A percentile compares a stretch with the other conserved stretches of the same genome.
These are phyloP conservation scores for Argyra leucocephala DNA, from an alignment of 2,888 invertebrate species.

Conservation along the genomic window DNA sequence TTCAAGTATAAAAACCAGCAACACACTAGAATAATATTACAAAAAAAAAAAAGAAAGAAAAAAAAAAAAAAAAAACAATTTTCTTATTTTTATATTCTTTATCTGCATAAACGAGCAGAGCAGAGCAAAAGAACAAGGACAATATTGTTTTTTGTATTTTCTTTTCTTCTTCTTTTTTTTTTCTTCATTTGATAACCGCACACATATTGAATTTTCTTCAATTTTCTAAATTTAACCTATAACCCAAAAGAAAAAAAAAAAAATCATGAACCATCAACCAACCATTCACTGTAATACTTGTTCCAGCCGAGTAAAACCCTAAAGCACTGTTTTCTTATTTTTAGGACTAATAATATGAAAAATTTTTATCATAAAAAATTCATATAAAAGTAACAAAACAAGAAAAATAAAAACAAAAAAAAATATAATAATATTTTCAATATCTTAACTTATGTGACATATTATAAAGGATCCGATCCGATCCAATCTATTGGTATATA, in stretches of 20 bases:
- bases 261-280: not conserved
- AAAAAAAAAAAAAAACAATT: not conserved
- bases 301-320: too few species aligned
- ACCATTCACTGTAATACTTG: not conserved
- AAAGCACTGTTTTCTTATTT: not conserved
- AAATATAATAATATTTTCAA: not conserved
- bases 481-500: too few species aligned
- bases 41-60: not conserved
- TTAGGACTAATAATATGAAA: not conserved
- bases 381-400: not conserved
- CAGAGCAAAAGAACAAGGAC: not conserved
- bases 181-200: not conserved
- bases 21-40: not conserved
- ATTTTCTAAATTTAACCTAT: constrained; percentile 6
- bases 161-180: not conserved
- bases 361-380: not conserved
- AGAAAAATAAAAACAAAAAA: not conserved
- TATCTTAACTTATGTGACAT: constrained; percentile 1
- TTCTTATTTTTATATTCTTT: not conserved
- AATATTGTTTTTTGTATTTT: not conserved
- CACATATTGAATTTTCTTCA: not conserved
- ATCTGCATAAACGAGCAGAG: too few species aligned
- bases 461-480: not conserved
- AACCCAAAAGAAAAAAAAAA: not conserved
- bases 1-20: too few species aligned